These are phyloP conservation scores for Orussus abietinus DNA, from an alignment of 1,140 invertebrate species.

Conservation along the genomic window DNA sequence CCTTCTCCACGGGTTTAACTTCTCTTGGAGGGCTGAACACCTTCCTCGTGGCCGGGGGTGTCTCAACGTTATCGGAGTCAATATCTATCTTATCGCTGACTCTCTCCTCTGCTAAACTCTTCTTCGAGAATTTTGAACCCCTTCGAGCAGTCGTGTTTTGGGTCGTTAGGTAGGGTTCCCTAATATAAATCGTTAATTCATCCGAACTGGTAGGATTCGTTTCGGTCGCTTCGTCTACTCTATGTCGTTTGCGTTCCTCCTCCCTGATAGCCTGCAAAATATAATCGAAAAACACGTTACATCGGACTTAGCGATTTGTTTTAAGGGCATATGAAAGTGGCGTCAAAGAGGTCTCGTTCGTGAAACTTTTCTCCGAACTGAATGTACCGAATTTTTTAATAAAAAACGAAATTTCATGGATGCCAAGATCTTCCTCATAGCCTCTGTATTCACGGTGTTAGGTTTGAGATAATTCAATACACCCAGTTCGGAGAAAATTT, in stretches of 20 bases:
- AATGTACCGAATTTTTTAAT: too few species aligned
- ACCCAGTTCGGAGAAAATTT: too few species aligned
- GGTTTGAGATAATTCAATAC: background rate
- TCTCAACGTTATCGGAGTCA: conserved; percentile 87
- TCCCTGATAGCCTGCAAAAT: conserved; percentile 56
- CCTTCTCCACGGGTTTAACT: conserved; percentile 54
- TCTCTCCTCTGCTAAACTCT: conserved; percentile 40
- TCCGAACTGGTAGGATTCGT: conserved; percentile 41
- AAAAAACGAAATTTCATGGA: too few species aligned
- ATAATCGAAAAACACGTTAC: conserved; percentile 3
- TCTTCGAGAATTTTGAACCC: conserved; percentile 37
- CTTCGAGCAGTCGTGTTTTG: conserved; percentile 27
- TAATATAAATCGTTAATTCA: conserved; percentile 63
- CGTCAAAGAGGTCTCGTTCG: too few species aligned
- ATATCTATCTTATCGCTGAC: conserved; percentile 74
- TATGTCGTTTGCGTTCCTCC: conserved; percentile 51
- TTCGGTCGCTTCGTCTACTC: conserved; percentile 32
- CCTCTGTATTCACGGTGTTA: too few species aligned
- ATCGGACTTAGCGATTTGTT: too few species aligned
- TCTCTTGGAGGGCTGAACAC: conserved; percentile 64
- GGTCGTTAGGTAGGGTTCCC: conserved; percentile 46
- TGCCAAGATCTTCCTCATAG: too few species aligned
- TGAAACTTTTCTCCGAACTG: conserved; percentile 2
- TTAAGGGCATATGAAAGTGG: too few species aligned
- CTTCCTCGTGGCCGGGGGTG: conserved; percentile 74